Conservation (phyloP, 2,797 vertebrate species). For the Eptatretus atami region DNA sequence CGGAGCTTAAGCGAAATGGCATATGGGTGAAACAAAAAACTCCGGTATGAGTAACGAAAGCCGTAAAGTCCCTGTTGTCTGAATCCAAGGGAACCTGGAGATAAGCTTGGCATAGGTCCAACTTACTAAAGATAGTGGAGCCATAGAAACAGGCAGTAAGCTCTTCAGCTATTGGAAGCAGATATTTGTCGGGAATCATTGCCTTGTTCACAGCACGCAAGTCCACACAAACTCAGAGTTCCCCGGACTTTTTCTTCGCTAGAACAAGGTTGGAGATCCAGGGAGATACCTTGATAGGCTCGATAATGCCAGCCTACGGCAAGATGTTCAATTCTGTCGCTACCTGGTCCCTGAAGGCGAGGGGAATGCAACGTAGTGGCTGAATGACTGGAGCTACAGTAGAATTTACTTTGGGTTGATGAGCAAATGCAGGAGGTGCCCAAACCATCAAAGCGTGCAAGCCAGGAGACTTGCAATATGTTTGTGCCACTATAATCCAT, state of each 20-base stretch:
- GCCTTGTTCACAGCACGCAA: too few species aligned
- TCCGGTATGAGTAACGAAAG: slow-evolving; percentile 6
- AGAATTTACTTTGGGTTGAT: too few species aligned
- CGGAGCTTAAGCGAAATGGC: slow-evolving; percentile 6
- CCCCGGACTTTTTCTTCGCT: too few species aligned
- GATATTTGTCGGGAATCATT: too few species aligned
- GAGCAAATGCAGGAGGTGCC: too few species aligned
- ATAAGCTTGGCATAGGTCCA: neutral
- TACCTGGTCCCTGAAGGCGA: slow-evolving; percentile 4
- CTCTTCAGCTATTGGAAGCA: slow-evolving; percentile 2
- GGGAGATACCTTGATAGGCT: slow-evolving; percentile 5
- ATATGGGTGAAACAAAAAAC: slow-evolving; percentile 5
- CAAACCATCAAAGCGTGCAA: too few species aligned
- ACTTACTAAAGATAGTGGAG: slow-evolving; percentile 4
- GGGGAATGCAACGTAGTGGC: neutral
- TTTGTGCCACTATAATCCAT: too few species aligned
- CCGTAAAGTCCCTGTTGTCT: slow-evolving; percentile 6
- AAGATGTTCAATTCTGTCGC: too few species aligned
- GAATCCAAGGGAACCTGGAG: slow-evolving; percentile 7
- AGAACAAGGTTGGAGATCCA: slow-evolving; percentile 6
- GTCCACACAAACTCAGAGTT: too few species aligned
- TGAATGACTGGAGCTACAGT: too few species aligned
- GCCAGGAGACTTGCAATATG: too few species aligned
- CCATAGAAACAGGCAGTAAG: slow-evolving; percentile 7
- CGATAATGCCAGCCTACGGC: too few species aligned